Conservation (phyloP, 2,888 invertebrate genomes). For the Cheilosia grossa region DNA sequence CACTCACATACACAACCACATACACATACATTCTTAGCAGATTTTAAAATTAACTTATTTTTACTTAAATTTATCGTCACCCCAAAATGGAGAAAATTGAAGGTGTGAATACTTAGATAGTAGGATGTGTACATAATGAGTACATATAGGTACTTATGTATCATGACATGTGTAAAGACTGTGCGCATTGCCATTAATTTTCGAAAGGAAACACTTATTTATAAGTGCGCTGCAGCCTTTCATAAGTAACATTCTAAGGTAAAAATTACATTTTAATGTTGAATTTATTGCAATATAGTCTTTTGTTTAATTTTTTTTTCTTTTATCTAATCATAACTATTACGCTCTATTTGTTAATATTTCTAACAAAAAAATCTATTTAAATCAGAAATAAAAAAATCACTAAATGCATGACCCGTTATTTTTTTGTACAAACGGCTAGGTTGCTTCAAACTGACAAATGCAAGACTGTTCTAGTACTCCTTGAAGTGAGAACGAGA, state of each 20-base stretch:
- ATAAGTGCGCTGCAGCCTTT: not conserved
- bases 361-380: slow-evolving; percentile 13
- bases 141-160: not conserved
- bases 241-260: slow-evolving; percentile 7
- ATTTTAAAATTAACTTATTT: slow-evolving; percentile 8
- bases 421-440: too few species aligned
- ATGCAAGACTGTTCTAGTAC: too few species aligned
- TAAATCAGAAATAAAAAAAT: slow-evolving; percentile 35
- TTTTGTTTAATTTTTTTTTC: slow-evolving; percentile 23
- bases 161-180: slow-evolving; percentile 38
- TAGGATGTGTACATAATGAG: not conserved
- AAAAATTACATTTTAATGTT: slow-evolving; percentile 7
- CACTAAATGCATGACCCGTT: not conserved
- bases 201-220: not conserved
- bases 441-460: too few species aligned
- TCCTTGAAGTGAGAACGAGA: too few species aligned
- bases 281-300: slow-evolving; percentile 17
- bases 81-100: not conserved
- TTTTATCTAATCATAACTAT: not conserved
- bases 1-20: slow-evolving; percentile 15
- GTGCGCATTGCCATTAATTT: slow-evolving; percentile 16
- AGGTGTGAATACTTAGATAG: slow-evolving; percentile 2
- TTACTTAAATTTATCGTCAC: slow-evolving; percentile 7
- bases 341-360: slow-evolving; percentile 24
- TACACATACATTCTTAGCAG: slow-evolving; percentile 24